Evolutionary conservation across 2,113 vertebrate genomes (phyloP).

Genomic region (Scatophagus argus): DNA sequence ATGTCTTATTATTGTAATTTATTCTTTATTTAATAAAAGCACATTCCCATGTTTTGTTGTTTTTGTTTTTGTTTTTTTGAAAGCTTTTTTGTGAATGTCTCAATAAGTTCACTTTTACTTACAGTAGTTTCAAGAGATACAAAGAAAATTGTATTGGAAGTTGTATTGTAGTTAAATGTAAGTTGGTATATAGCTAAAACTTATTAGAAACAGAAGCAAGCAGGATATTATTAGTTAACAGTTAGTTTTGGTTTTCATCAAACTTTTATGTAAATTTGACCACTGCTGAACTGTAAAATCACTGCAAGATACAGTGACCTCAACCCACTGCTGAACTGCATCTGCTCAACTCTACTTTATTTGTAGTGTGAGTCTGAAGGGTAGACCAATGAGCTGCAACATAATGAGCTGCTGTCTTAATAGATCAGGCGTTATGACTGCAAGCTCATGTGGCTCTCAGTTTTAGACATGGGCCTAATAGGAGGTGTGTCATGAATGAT

Average conservation of each 20-base stretch:
- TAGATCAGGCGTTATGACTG: neutral
- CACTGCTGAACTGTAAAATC: neutral
- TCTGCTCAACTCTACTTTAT: neutral
- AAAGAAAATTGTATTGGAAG: neutral
- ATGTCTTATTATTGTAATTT: conserved; percentile 80
- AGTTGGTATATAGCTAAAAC: neutral
- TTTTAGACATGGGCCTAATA: neutral
- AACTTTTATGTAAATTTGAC: neutral
- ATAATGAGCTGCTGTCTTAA: neutral
- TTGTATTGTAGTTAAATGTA: too few relatives aligned
- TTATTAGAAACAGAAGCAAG: neutral
- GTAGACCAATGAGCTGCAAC: neutral
- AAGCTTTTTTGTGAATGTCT: conserved; percentile 32
- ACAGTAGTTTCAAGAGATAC: neutral
- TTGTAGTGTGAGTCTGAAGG: neutral
- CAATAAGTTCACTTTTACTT: neutral
- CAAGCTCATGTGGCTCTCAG: neutral
- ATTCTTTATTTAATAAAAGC: conserved; percentile 82
- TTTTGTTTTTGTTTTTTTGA: conserved; percentile 49
- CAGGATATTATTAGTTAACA: neutral
- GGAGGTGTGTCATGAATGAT: neutral
- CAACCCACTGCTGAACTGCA: neutral
- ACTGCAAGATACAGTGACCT: neutral
- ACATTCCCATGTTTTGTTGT: conserved; percentile 67
- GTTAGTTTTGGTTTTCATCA: neutral